Conservation (phyloP, 2,113 vertebrate species). For the Zosterops borbonicus region DNA sequence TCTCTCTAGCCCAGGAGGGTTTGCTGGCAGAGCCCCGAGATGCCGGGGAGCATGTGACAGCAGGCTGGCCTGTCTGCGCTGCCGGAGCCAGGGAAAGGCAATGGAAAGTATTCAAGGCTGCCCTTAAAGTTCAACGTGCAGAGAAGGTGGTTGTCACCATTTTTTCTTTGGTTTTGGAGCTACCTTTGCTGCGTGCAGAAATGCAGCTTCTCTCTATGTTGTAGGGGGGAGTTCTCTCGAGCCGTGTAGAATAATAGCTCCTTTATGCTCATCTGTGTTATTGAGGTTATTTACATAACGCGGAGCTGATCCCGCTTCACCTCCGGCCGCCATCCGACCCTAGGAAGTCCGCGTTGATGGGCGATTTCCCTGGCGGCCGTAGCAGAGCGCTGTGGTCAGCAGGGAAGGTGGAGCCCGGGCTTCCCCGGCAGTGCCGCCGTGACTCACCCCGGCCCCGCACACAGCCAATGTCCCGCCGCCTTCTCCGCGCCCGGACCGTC, state of each 20-base stretch:
- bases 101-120: background rate
- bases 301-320: constrained; percentile 2
- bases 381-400: background rate
- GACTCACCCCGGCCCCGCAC: background rate
- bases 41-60: constrained; percentile 23
- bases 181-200: background rate
- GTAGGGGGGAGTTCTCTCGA: background rate
- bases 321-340: background rate
- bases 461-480: background rate
- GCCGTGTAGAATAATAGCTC: background rate
- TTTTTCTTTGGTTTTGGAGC: background rate
- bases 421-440: background rate
- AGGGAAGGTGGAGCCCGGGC: background rate
- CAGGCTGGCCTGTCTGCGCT: background rate
- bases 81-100: background rate
- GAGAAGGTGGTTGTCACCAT: background rate
- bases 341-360: background rate
- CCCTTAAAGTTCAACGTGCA: background rate
- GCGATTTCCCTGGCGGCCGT: background rate
- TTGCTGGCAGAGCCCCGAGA: constrained; percentile 15
- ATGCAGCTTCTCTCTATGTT: background rate
- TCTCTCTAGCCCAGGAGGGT: background rate
- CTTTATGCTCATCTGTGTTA: background rate
- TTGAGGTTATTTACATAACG: constrained; percentile 25
- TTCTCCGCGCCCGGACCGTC: background rate